phyloP scores from a whole-genome alignment of 2,888 invertebrate genomes.

The Volucella inanis region DNA sequence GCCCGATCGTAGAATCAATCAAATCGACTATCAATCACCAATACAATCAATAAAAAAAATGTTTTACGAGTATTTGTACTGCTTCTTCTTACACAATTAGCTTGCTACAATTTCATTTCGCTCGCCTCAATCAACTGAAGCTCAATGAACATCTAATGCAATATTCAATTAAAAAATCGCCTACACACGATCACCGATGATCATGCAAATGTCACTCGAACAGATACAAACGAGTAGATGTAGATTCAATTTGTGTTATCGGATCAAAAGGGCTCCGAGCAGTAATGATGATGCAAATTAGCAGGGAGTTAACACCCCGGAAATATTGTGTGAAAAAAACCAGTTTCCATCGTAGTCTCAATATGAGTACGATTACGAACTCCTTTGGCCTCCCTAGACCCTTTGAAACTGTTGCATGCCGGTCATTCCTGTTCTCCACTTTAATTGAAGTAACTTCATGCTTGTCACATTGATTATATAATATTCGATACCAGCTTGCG shows the following conservation, averaged over 20 bases:
- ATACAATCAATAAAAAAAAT: background rate
- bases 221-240: slow-evolving; percentile 39
- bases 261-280: slow-evolving; percentile 38
- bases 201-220: slow-evolving; percentile 55
- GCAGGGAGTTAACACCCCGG: slow-evolving; percentile 54
- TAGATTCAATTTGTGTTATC: slow-evolving; percentile 7
- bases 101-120: background rate
- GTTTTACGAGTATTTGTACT: background rate
- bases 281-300: slow-evolving; percentile 35
- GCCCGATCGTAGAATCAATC: slow-evolving; percentile 72
- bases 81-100: slow-evolving; percentile 17
- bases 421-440: slow-evolving; percentile 57
- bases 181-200: slow-evolving; percentile 56
- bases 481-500: slow-evolving; percentile 36
- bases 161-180: slow-evolving; percentile 49
- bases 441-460: slow-evolving; percentile 64
- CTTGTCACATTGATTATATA: slow-evolving; percentile 73
- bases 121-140: too few relatives aligned
- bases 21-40: slow-evolving; percentile 43
- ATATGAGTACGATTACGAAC: background rate
- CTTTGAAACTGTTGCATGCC: slow-evolving; percentile 25
- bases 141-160: slow-evolving; percentile 23
- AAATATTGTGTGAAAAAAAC: slow-evolving; percentile 37
- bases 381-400: slow-evolving; percentile 2
- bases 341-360: slow-evolving; percentile 6